phyloP scores from a whole-genome alignment of 2,888 invertebrate genomes.

The Merodon equestris region DNA sequence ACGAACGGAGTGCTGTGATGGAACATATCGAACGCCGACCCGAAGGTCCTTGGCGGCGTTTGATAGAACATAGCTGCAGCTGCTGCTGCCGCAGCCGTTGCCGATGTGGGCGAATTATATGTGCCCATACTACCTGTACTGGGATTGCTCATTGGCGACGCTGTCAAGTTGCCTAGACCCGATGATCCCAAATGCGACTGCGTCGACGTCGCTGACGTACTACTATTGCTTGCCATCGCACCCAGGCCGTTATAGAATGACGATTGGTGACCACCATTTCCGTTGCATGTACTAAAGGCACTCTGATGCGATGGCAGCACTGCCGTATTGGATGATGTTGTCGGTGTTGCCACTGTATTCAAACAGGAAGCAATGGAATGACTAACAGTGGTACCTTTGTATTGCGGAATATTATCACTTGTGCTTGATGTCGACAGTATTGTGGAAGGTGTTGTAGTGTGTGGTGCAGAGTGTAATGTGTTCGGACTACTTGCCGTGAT shows the following conservation, averaged over 20 bases:
- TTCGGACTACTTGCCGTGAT: slow-evolving; percentile 72
- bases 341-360: slow-evolving; percentile 48
- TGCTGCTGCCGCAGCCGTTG: slow-evolving; percentile 74
- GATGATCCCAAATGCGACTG: slow-evolving; percentile 73
- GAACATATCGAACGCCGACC: slow-evolving; percentile 79
- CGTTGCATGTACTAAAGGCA: slow-evolving; percentile 75
- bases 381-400: slow-evolving; percentile 49
- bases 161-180: slow-evolving; percentile 73
- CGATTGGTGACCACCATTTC: slow-evolving; percentile 61
- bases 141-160: slow-evolving; percentile 75
- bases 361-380: slow-evolving; percentile 58
- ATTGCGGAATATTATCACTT: slow-evolving; percentile 21
- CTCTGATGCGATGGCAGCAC: slow-evolving; percentile 76
- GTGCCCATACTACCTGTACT: slow-evolving; percentile 72
- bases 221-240: slow-evolving; percentile 71
- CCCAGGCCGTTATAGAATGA: slow-evolving; percentile 71
- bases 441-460: slow-evolving; percentile 63
- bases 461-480: slow-evolving; percentile 51
- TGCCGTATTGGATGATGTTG: slow-evolving; percentile 54
- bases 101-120: slow-evolving; percentile 71
- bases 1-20: slow-evolving; percentile 79
- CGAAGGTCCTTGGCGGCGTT: slow-evolving; percentile 77
- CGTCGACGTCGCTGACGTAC: slow-evolving; percentile 65
- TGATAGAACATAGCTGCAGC: slow-evolving; percentile 77
- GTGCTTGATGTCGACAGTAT: slow-evolving; percentile 39